These are phyloP conservation scores for Macrosiphum euphorbiae DNA, from an alignment of 2,888 invertebrate species.

Conservation along the genomic window DNA sequence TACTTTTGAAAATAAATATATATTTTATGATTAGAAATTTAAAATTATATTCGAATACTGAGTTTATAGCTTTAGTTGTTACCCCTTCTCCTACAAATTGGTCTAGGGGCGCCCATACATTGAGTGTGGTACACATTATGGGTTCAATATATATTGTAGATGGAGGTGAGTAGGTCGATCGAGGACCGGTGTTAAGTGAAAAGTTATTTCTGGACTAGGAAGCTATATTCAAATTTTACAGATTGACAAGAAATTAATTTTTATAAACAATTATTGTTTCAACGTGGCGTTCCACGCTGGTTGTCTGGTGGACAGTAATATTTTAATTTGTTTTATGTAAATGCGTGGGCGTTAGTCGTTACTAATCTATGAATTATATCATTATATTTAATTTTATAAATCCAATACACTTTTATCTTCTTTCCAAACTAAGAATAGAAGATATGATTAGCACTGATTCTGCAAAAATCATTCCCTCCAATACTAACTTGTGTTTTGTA, in stretches of 20 bases:
- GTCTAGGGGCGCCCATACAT: too few relatives aligned
- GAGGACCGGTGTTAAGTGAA: too few relatives aligned
- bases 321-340: not conserved
- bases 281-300: too few relatives aligned
- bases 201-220: too few relatives aligned
- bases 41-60: not conserved
- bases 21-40: not conserved
- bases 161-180: too few relatives aligned
- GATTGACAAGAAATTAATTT: too few relatives aligned
- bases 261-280: too few relatives aligned
- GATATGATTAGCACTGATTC: not conserved
- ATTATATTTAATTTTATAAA: not conserved
- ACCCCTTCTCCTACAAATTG: too few relatives aligned
- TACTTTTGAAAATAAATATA: too few relatives aligned
- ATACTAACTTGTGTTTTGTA: not conserved
- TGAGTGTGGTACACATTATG: too few relatives aligned
- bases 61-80: not conserved
- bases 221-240: too few relatives aligned
- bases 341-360: not conserved
- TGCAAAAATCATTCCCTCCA: not conserved
- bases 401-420: not conserved
- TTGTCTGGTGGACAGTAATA: not conserved
- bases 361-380: not conserved
- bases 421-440: not conserved
- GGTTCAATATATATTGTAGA: too few relatives aligned